Evolutionary conservation across 92 coral and sea anemone genomes (phyloP), one percentile per base, ranked within the genome.

Genomic region (Heliopora coerulea): DNA sequence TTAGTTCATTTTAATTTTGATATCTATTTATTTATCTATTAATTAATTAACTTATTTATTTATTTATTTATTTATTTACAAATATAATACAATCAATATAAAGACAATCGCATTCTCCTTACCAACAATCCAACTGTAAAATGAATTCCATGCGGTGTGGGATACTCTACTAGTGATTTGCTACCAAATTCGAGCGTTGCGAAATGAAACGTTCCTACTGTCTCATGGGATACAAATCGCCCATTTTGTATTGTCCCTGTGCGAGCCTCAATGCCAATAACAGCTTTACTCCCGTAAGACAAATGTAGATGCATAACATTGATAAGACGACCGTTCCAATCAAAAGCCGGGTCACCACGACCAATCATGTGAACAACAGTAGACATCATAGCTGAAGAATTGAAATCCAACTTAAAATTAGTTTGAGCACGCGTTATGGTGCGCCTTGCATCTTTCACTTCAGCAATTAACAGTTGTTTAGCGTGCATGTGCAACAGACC

Each of bases 131-230:
- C 89, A 48, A 86, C 92, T 20, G 90, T 87, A 64, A 92, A 87
- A 72, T 86, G 96, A 20, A 92, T 96, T 56, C 97, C 97, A 96
- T 90, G 91, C 27, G 97, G 97, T 21, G 86, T 84, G 17, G 97
- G 96, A 37, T 89, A 92, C 52, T 83, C 79, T 18, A 92, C 87
- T 8, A 73, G 83, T 12, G 97, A 85, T n/a, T 96, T 96, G 63
- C 96, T 87, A 26, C 97, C 91, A 79, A 87, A 92, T 73, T 92
- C 97, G 50, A 92, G 78, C 2, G 96, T 85, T 11, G 97, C 79
- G 59, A 92, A 92, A 33, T 88, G 80, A 57, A 92, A 90, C n/a
- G 91, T 70, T 52, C 97, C 97, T 54, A 79, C 87, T 3, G 78
- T 59, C 35, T 92, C 93, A 29, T 83, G 72, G 26, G 83, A 87